Base-by-base conservation (phyloP, 2,113 vertebrate species). In the Tachycineta bicolor region DNA sequence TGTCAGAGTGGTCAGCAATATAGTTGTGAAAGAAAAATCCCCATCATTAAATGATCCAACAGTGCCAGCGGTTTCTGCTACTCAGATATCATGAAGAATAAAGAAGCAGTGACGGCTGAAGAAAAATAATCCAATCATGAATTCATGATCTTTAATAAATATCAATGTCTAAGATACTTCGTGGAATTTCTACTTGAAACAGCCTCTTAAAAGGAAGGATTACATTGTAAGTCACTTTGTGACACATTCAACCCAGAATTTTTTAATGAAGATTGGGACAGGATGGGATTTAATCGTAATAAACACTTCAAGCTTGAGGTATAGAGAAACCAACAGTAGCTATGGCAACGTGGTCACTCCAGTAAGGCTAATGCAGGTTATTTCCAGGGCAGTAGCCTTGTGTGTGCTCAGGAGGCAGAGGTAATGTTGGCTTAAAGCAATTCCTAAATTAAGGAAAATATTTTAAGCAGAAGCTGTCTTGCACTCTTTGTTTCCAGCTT, bases 301-400 rank as follows among this genome's bases (percentile, higher is more conserved):
- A 98, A 97, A 98, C 93, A 88, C 96, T 97, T 96, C 93, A 94
- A 73, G 95, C 96, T 96, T 91, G 96, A 97, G 92, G 93, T 96
- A 96, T 20, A 87, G 83, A 91, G 93, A 95, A 96, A 80, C 91
- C 97, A 97, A 94, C 49, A 75, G 98, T 98, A 97, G 93, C 98
- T 97, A 98, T 98, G 97, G 98, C 96, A 98, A 98, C 98, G 22
- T 94, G 95, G 89, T 93, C 97, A 97, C 97, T 98, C 97, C 97
- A 97, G 74, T 92, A 96, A 93, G 94, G 92, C 96, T 94, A 97
- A 97, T 97, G 93, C 96, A 96, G 91, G 97, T 98, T 97, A 98
- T 93, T 98, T 98, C 97, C 95, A 97, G 97, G 97, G 97, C 96
- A 97, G 73, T 97, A 96, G 96, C 94, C 97, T 96, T 96, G 95